phyloP scores from a whole-genome alignment of 2,888 invertebrate genomes.

The Lissonota sp. region DNA sequence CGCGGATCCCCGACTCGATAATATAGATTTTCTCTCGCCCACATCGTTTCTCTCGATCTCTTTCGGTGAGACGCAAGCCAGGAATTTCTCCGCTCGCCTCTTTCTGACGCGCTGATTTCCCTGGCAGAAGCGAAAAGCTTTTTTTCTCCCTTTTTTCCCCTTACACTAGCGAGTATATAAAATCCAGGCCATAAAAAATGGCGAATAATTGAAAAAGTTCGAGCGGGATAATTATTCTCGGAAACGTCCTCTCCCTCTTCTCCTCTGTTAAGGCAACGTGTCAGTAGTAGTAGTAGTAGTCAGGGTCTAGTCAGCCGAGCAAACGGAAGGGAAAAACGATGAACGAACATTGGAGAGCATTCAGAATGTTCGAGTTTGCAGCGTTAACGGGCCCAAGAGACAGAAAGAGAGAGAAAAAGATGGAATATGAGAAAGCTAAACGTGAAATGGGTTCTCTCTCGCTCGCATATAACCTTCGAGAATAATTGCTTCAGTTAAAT shows the following conservation, averaged over 20 bases:
- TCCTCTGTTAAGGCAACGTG: too few species aligned
- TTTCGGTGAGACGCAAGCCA: neutral
- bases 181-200: conserved; percentile 36
- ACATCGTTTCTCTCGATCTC: neutral
- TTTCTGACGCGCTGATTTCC: conserved; percentile 12
- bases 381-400: conserved; percentile 16
- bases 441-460: conserved; percentile 24
- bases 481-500: conserved; percentile 39
- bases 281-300: conserved; percentile 1
- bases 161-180: neutral
- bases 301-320: neutral
- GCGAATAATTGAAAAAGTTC: conserved; percentile 64
- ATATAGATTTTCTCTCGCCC: conserved; percentile 40
- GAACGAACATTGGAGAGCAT: conserved; percentile 25
- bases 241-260: conserved; percentile 10
- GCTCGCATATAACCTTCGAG: neutral
- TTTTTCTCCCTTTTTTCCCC: conserved; percentile 4
- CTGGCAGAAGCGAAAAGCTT: conserved; percentile 36
- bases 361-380: conserved; percentile 21
- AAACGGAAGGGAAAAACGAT: conserved; percentile 9
- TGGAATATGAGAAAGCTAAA: neutral
- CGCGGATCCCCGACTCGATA: conserved; percentile 54
- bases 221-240: conserved; percentile 57
- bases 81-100: conserved; percentile 25
- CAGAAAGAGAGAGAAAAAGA: neutral